These are phyloP conservation scores for Novumbra hubbsi DNA, from an alignment of 2,797 vertebrate species.

Conservation along the genomic window DNA sequence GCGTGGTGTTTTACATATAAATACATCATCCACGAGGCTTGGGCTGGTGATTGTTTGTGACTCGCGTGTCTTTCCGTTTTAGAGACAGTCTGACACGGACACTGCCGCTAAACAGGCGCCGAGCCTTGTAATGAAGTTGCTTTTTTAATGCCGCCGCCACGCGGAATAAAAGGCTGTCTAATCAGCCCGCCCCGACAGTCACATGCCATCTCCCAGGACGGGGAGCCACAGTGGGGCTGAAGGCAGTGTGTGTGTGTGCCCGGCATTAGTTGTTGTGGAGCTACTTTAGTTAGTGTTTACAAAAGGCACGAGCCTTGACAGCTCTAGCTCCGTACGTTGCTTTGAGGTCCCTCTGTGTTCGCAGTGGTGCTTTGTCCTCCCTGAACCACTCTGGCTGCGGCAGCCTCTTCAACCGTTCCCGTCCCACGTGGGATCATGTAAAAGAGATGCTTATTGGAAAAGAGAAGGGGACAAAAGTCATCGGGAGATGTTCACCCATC, in stretches of 20 bases:
- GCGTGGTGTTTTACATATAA: slow-evolving; percentile 37
- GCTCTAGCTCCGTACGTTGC: slow-evolving; percentile 6
- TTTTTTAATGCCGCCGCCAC: slow-evolving; percentile 50
- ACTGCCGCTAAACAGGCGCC: slow-evolving; percentile 30
- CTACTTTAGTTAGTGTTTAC: slow-evolving; percentile 11
- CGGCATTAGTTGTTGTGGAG: slow-evolving; percentile 6
- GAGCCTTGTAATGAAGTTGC: slow-evolving; percentile 42
- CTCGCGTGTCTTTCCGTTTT: slow-evolving; percentile 42
- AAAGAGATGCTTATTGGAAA: background rate
- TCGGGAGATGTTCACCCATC: background rate
- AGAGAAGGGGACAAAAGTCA: background rate
- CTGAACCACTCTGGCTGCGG: background rate
- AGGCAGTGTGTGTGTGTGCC: background rate
- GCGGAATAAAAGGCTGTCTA: slow-evolving; percentile 33
- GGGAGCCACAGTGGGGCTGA: slow-evolving; percentile 19
- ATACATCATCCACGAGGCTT: slow-evolving; percentile 23
- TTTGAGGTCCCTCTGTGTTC: background rate
- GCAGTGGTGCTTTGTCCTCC: background rate
- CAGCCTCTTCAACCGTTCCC: background rate
- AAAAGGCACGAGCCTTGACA: slow-evolving; percentile 17
- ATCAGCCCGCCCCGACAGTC: slow-evolving; percentile 32
- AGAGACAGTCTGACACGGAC: slow-evolving; percentile 36
- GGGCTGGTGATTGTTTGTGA: slow-evolving; percentile 38
- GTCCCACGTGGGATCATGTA: background rate
- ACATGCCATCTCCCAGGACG: slow-evolving; percentile 32